Percentiles rank a stretch among this genome's conserved stretches.
Evolutionary conservation across 2,888 invertebrate genomes (phyloP).

Genomic region (Dioctria rufipes): DNA sequence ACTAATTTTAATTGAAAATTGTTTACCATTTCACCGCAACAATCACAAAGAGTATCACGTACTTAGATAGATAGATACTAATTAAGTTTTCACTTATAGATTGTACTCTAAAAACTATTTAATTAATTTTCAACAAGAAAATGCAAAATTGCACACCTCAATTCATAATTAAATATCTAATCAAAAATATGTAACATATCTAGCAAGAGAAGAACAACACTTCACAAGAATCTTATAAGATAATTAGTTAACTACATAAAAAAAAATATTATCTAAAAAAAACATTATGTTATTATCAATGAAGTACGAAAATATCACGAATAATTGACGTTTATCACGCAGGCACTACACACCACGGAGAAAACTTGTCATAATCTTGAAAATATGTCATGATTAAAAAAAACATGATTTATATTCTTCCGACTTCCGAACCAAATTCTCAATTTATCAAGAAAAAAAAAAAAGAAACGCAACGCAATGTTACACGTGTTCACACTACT

Average conservation of each 20-base stretch:
- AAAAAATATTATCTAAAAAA: neutral
- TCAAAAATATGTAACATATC: neutral
- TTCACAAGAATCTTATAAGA: neutral
- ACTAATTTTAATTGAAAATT: neutral
- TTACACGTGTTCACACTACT: constrained; percentile 15
- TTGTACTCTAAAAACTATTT: neutral
- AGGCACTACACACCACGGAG: neutral
- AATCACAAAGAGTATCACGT: neutral
- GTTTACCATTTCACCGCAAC: neutral
- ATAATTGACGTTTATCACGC: neutral
- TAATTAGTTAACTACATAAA: neutral
- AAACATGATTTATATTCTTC: neutral
- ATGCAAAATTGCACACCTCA: neutral
- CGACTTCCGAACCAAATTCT: neutral
- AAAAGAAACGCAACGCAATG: constrained; percentile 2
- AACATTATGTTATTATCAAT: neutral
- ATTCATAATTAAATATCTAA: neutral
- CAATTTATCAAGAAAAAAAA: neutral
- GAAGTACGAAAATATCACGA: neutral
- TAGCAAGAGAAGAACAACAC: no score
- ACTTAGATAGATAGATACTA: neutral
- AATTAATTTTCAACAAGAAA: neutral
- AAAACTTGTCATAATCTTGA: neutral
- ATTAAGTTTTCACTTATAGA: neutral
- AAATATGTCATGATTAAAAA: constrained; percentile 8